phyloP scores from a whole-genome alignment of 2,797 vertebrate genomes.

The Mormyrops boulengeri region DNA sequence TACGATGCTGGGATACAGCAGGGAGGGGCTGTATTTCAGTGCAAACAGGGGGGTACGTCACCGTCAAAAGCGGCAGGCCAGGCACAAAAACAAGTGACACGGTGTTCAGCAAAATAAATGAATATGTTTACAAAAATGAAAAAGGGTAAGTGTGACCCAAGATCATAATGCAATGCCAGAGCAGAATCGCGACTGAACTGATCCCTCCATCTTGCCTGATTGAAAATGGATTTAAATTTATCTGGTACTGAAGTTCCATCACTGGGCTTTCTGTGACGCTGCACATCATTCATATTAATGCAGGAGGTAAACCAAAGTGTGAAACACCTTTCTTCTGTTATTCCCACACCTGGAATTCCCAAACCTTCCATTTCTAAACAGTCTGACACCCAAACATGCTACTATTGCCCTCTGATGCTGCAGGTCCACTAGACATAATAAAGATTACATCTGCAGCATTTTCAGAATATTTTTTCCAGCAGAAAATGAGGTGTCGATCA shows the following conservation, averaged over 20 bases:
- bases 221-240: constrained; percentile 2
- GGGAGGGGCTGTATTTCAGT: neutral
- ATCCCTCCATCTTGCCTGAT: neutral
- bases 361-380: neutral
- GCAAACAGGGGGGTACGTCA: neutral
- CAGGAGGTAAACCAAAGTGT: neutral
- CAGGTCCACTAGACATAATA: neutral
- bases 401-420: neutral
- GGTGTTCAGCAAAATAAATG: neutral
- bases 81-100: neutral
- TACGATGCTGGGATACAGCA: neutral
- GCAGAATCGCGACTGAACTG: neutral
- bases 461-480: neutral
- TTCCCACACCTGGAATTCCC: neutral
- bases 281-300: neutral
- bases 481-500: neutral
- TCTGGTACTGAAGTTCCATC: neutral
- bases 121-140: neutral
- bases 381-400: neutral
- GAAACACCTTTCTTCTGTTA: neutral
- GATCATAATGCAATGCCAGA: neutral
- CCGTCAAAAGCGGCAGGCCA: neutral
- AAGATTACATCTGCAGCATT: neutral
- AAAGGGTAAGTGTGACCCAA: neutral
- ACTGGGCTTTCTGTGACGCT: neutral